Conservation (phyloP, 2,113 vertebrate species). For the Zosterops hypoxanthus region DNA sequence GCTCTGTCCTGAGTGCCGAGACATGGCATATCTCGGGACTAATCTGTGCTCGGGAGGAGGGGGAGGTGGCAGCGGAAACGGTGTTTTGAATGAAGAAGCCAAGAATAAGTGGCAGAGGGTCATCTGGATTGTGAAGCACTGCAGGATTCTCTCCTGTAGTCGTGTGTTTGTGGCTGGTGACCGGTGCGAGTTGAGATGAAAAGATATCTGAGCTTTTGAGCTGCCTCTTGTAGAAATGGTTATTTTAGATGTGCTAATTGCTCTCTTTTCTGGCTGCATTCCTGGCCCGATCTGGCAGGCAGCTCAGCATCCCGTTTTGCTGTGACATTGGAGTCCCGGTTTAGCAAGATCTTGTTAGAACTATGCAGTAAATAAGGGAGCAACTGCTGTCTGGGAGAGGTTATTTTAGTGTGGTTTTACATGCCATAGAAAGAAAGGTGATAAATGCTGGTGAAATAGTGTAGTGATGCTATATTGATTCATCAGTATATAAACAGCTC, state of each 20-base stretch:
- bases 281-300: background rate
- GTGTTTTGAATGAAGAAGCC: background rate
- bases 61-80: background rate
- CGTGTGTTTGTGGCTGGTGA: background rate
- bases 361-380: background rate
- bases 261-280: background rate
- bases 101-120: background rate
- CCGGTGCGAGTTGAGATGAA: background rate
- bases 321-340: background rate
- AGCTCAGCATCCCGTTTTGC: background rate
- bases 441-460: background rate
- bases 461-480: background rate
- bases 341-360: background rate
- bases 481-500: background rate
- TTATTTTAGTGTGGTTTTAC: background rate
- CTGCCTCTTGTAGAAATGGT: background rate
- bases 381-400: background rate
- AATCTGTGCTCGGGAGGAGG: background rate
- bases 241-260: background rate
- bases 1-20: background rate
- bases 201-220: background rate
- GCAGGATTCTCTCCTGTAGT: background rate
- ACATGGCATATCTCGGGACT: background rate
- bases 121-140: background rate
- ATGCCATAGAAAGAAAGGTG: background rate